A percentile compares a stretch with the other conserved stretches of the same genome.
These are phyloP conservation scores for Donacobius atricapilla DNA, from an alignment of 2,113 vertebrate genomes.

Conservation along the genomic window DNA sequence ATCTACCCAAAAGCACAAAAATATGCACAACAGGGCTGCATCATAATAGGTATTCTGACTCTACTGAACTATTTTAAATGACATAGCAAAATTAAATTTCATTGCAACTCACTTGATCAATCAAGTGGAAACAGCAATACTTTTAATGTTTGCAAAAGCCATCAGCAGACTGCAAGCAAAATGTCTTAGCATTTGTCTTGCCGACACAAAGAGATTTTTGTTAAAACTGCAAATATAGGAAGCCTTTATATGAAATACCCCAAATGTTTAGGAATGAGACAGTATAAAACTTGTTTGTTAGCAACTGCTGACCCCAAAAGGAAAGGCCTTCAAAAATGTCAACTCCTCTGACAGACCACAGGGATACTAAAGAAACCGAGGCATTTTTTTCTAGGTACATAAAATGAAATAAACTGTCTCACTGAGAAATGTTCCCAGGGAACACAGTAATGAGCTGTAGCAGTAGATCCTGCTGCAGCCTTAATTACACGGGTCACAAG, in stretches of 20 bases:
- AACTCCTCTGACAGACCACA: background rate
- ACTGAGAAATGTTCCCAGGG: background rate
- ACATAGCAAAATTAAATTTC: slow-evolving; percentile 14
- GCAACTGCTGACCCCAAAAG: background rate
- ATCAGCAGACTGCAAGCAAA: background rate
- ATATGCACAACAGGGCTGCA: background rate
- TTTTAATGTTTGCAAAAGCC: slow-evolving; percentile 12
- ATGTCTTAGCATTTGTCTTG: slow-evolving; percentile 8
- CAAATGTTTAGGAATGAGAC: background rate
- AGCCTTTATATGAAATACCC: background rate
- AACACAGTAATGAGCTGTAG: background rate
- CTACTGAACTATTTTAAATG: slow-evolving; percentile 6
- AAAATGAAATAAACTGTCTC: background rate
- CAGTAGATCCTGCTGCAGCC: background rate
- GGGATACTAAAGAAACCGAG: background rate
- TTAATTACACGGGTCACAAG: background rate
- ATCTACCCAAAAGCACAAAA: background rate
- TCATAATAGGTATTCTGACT: background rate
- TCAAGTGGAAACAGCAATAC: slow-evolving; percentile 34
- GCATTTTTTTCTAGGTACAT: background rate
- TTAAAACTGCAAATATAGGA: slow-evolving; percentile 1
- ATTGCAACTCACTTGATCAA: slow-evolving; percentile 36
- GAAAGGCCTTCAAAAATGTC: background rate
- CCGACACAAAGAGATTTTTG: background rate
- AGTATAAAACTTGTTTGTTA: background rate